A percentile compares a stretch with the other conserved stretches of the same genome.
These are phyloP conservation scores for Limnephilus marmoratus DNA, from an alignment of 2,888 invertebrate genomes.

Conservation along the genomic window DNA sequence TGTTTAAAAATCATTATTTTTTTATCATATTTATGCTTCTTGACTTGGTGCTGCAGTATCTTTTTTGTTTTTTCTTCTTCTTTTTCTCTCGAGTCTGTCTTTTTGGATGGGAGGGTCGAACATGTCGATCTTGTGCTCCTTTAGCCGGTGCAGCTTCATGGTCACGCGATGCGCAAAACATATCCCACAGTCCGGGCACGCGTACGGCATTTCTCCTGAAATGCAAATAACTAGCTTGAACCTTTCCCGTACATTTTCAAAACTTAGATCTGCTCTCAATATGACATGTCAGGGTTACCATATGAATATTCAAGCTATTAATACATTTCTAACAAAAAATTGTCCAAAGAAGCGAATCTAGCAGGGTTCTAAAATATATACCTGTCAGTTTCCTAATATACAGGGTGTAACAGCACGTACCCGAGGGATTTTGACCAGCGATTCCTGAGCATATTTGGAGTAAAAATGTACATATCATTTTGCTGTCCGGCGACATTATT, in stretches of 20 bases:
- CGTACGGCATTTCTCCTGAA: neutral
- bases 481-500: too few relatives aligned
- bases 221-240: neutral
- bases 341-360: too few relatives aligned
- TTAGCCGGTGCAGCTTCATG: neutral
- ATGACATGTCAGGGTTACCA: too few relatives aligned
- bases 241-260: neutral
- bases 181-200: neutral
- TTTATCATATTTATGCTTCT: neutral
- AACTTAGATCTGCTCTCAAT: neutral
- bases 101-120: neutral
- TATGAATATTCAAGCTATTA: too few relatives aligned
- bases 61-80: neutral
- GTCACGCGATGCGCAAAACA: neutral
- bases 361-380: too few relatives aligned
- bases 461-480: too few relatives aligned
- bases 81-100: neutral
- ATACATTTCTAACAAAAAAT: too few relatives aligned
- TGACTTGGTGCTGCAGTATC: neutral
- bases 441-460: too few relatives aligned
- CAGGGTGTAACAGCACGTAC: too few relatives aligned
- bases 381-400: too few relatives aligned
- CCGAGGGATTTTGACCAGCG: too few relatives aligned
- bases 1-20: neutral
- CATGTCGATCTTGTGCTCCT: neutral